These are phyloP conservation scores for Corapipo altera DNA, from an alignment of 2,113 vertebrate species.

Conservation along the genomic window DNA sequence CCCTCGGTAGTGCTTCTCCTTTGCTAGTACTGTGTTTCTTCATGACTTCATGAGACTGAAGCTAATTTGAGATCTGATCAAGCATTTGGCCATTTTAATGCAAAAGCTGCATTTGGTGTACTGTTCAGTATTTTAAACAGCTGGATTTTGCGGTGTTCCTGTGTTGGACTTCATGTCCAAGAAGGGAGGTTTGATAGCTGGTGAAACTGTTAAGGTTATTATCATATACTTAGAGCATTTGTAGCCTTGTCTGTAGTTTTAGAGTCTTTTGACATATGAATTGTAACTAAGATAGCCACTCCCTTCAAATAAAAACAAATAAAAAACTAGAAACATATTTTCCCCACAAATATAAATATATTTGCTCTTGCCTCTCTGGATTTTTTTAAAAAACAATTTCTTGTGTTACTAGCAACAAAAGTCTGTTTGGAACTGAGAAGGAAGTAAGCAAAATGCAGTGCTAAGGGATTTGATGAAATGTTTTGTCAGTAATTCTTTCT, in stretches of 20 bases:
- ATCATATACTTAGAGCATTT: neutral
- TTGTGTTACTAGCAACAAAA: neutral
- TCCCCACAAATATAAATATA: neutral
- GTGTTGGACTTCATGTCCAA: neutral
- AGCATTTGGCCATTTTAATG: neutral
- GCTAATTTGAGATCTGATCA: neutral
- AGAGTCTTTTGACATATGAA: neutral
- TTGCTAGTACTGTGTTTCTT: neutral
- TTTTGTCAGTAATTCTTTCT: neutral
- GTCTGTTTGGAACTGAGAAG: neutral
- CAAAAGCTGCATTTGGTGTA: neutral
- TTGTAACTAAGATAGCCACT: neutral
- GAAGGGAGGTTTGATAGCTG: neutral
- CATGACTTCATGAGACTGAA: neutral
- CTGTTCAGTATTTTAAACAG: neutral
- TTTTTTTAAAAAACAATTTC: neutral
- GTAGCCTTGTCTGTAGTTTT: neutral
- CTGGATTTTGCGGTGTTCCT: neutral
- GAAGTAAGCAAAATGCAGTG: neutral
- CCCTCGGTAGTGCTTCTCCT: neutral
- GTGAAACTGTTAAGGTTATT: neutral
- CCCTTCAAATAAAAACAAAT: neutral
- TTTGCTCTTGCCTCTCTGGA: neutral
- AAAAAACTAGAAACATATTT: neutral
- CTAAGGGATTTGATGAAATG: constrained; percentile 9